These are phyloP conservation scores for Leucoraja ocellata DNA, from an alignment of 2,797 vertebrate species.

Conservation along the genomic window DNA sequence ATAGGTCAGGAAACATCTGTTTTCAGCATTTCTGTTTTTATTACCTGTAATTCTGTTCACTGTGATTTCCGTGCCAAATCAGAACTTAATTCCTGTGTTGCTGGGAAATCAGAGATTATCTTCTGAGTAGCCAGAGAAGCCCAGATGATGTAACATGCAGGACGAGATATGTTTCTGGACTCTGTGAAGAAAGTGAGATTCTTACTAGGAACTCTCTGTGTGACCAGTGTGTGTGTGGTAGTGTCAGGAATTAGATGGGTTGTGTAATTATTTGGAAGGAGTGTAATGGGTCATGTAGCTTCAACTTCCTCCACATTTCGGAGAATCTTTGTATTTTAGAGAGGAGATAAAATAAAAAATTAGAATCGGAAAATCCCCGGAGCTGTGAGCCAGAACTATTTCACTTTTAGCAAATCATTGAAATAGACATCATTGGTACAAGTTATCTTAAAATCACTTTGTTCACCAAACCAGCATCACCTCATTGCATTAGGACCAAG, in stretches of 20 bases:
- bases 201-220: not conserved
- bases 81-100: not conserved
- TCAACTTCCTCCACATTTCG: not conserved
- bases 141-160: not conserved
- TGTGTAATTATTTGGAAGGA: not conserved
- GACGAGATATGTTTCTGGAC: not conserved
- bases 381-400: not conserved
- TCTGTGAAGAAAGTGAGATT: not conserved
- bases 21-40: too few species aligned
- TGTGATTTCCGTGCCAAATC: not conserved
- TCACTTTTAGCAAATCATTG: not conserved
- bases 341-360: not conserved
- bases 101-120: not conserved
- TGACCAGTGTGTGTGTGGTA: not conserved
- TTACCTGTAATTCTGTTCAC: not conserved
- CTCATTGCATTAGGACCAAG: not conserved
- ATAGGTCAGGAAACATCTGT: too few species aligned
- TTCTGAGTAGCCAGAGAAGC: not conserved
- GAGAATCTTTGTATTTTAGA: not conserved
- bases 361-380: not conserved
- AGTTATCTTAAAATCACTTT: too few species aligned
- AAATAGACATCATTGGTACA: not conserved
- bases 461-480: too few species aligned
- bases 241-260: not conserved
- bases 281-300: not conserved